Evolutionary conservation across 1,140 invertebrate species (phyloP).

Genomic region (Drosophila sturtevanti): DNA sequence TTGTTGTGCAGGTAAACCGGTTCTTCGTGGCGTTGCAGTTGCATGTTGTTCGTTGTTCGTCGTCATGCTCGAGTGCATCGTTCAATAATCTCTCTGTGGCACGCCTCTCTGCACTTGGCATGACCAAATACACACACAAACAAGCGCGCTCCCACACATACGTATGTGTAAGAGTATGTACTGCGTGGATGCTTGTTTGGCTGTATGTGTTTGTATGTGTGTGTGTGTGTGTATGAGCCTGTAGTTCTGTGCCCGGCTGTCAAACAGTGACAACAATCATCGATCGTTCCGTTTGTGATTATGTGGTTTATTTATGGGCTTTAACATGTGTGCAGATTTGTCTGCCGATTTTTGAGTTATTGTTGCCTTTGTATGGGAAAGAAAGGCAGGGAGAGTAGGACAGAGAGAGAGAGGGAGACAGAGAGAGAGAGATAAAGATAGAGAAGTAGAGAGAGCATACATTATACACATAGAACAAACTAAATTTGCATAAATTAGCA

Average conservation of each 20-base stretch:
- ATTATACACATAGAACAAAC: conserved; percentile 35
- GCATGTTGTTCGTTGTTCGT: conserved; percentile 57
- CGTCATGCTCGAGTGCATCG: conserved; percentile 78
- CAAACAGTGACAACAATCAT: conserved; percentile 83
- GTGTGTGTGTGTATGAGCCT: conserved; percentile 2
- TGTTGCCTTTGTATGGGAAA: conserved; percentile 41
- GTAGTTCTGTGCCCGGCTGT: conserved; percentile 62
- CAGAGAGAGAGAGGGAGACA: conserved; percentile 18
- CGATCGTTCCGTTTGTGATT: conserved; percentile 83
- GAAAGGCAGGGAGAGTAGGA: too few relatives aligned
- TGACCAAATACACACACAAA: conserved; percentile 47
- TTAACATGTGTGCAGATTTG: conserved; percentile 83
- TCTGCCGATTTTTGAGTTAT: conserved; percentile 82
- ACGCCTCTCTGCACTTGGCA: conserved; percentile 79
- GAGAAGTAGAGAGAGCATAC: background rate
- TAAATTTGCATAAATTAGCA: conserved; percentile 79
- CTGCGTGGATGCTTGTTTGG: background rate
- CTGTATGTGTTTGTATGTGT: background rate
- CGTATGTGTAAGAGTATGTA: background rate
- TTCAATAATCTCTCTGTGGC: conserved; percentile 78
- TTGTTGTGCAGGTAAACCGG: conserved; percentile 64
- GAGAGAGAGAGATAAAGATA: background rate
- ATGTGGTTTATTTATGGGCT: conserved; percentile 83
- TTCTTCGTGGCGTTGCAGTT: conserved; percentile 60
- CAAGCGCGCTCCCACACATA: background rate